Conservation (phyloP, 2,113 vertebrate species). For the Siniperca chuatsi region DNA sequence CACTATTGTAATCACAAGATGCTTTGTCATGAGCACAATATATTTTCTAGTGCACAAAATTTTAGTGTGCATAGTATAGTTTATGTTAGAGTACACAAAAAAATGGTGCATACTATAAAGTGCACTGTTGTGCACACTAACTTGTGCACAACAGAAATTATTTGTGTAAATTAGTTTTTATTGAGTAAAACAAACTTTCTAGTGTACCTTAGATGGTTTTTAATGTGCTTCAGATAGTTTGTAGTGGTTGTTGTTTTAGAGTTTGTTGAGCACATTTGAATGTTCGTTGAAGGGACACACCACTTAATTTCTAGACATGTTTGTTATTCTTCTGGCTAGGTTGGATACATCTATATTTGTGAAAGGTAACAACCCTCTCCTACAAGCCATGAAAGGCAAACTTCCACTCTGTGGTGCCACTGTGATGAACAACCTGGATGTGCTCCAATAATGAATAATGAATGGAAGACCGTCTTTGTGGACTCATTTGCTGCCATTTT, state of each 20-base stretch:
- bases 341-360: slow-evolving; percentile 15
- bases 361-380: slow-evolving; percentile 8
- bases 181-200: background rate
- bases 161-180: background rate
- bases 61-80: background rate
- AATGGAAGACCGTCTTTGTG: background rate
- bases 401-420: background rate
- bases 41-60: background rate
- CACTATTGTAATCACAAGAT: background rate
- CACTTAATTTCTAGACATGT: background rate
- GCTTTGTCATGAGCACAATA: background rate
- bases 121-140: background rate
- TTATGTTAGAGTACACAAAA: background rate
- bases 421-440: slow-evolving; percentile 16
- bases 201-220: background rate
- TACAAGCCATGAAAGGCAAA: slow-evolving; percentile 20
- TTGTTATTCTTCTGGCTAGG: background rate
- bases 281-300: background rate
- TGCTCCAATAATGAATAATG: slow-evolving; percentile 19
- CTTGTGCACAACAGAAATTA: background rate
- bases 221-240: background rate
- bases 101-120: background rate
- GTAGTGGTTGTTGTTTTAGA: background rate
- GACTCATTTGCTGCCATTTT: slow-evolving; percentile 13
- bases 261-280: background rate